Base-by-base conservation (phyloP, 2,797 vertebrate species). In the Tolypeutes matacus region DNA sequence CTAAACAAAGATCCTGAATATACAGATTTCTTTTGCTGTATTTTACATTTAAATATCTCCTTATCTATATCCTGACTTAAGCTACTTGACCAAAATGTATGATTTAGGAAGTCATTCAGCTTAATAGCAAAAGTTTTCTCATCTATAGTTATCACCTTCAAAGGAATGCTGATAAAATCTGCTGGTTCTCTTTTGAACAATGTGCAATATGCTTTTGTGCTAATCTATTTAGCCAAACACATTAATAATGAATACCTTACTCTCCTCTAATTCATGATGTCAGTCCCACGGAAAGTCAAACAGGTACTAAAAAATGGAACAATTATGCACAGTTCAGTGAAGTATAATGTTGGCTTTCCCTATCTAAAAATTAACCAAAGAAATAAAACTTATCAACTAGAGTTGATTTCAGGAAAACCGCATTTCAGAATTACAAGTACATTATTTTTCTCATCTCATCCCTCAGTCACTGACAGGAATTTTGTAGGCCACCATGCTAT, bases 401-500 rank as follows among this genome's bases (percentile, higher is more conserved):
- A 60, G 77, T 31, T 86, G 90, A 92, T 39, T 84, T 96, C 56
- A 78, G 95, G 62, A 86, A 96, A 93, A 73, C 15, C 39, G 69
- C 34, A 31, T n/a, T 58, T 60, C 80, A 72, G 69, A 72, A 70
- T 85, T 56, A 29, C 18, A 93, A 46, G 3, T 2, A n/a, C 25
- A 11, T 31, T n/a, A 53, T 7, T 67, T 77, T 53, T 10, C 70
- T 67, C 14, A 42, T 21, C 46, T 36, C 36, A 20, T 11, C 39
- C n/a, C 7, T 97, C 95, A 97, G 92, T 97, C 97, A 36, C 1
- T 96, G 93, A 76, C 95, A 15, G 97, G 96, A 20, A 95, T 92
- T 67, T 96, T 99, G 98, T 99, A 99, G 23, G 99, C 99, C 97
- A 99, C 99, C 95, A 98, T 98, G 95, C 99, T 99, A 86, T 99